phyloP scores from a whole-genome alignment of 2,888 invertebrate species.

The Athalia cordata region DNA sequence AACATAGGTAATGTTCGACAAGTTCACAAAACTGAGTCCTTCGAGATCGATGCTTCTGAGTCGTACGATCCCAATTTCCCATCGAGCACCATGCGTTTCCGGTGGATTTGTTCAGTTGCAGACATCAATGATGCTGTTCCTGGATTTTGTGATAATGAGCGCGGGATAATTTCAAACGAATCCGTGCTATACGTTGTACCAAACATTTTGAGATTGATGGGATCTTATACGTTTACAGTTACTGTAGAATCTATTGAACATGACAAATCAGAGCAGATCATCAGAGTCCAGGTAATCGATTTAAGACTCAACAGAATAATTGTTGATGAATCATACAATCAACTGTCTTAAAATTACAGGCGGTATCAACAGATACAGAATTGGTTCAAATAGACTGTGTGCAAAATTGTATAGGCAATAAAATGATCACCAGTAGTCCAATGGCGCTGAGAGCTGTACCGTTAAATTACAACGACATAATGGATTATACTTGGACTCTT shows the following conservation, averaged over 20 bases:
- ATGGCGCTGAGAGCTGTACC: slow-evolving; percentile 37
- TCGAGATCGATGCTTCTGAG: slow-evolving; percentile 37
- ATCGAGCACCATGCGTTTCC: slow-evolving; percentile 1
- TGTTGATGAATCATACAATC: not conserved
- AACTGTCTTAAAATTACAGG: slow-evolving; percentile 3
- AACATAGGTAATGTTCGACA: slow-evolving; percentile 33
- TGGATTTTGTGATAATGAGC: slow-evolving; percentile 32
- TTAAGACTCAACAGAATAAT: not conserved
- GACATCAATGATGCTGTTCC: not conserved
- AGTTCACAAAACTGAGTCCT: slow-evolving; percentile 23
- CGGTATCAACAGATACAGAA: slow-evolving; percentile 18
- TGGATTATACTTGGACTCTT: slow-evolving; percentile 24
- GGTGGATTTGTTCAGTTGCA: slow-evolving; percentile 27
- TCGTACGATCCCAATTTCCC: slow-evolving; percentile 39
- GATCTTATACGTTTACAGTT: slow-evolving; percentile 39
- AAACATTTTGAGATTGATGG: not conserved
- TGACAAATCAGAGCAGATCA: slow-evolving; percentile 20
- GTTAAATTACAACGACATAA: slow-evolving; percentile 4
- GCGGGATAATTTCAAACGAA: slow-evolving; percentile 15
- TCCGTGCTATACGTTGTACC: slow-evolving; percentile 24
- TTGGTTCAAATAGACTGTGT: slow-evolving; percentile 39
- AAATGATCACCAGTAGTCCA: slow-evolving; percentile 22
- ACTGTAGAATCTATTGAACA: slow-evolving; percentile 27
- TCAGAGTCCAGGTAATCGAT: slow-evolving; percentile 28
- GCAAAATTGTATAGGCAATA: slow-evolving; percentile 43